Evolutionary conservation across 2,888 invertebrate species (phyloP).

Genomic region (Athalia cordata): DNA sequence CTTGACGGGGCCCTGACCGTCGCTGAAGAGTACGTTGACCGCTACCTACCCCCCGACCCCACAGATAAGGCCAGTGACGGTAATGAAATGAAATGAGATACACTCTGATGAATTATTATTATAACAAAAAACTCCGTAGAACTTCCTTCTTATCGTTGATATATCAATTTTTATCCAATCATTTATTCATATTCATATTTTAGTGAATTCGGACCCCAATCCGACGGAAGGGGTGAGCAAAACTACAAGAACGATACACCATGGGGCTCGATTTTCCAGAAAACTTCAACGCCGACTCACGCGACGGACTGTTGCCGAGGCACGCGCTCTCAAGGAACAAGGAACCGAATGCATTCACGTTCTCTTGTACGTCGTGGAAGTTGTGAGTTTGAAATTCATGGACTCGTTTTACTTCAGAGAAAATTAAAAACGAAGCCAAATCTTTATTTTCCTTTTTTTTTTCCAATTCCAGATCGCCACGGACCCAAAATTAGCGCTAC

Average conservation of each 20-base stretch:
- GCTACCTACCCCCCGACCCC: conserved; percentile 82
- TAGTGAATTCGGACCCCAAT: conserved; percentile 59
- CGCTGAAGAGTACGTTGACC: conserved; percentile 89
- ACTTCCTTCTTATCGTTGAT: no score
- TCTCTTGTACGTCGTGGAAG: conserved; percentile 84
- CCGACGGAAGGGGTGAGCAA: conserved; percentile 74
- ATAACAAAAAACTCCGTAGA: no score
- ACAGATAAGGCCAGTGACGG: conserved; percentile 80
- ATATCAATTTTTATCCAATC: no score
- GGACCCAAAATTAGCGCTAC: conserved; percentile 84
- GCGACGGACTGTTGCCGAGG: conserved; percentile 85
- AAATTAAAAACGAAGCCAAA: no score
- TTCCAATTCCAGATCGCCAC: conserved; percentile 81
- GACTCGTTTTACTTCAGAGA: background rate
- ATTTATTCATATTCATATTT: no score
- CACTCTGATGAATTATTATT: no score
- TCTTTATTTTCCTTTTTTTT: no score
- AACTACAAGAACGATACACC: conserved; percentile 85
- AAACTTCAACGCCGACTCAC: conserved; percentile 87
- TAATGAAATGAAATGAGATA: conserved; percentile 62
- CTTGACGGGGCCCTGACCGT: conserved; percentile 85
- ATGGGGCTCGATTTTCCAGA: conserved; percentile 84
- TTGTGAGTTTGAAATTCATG: conserved; percentile 76
- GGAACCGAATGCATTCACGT: conserved; percentile 85
- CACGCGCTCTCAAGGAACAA: conserved; percentile 87